Base-by-base conservation (phyloP, 2,797 vertebrate species). In the Catamblyrhynchus diadema region DNA sequence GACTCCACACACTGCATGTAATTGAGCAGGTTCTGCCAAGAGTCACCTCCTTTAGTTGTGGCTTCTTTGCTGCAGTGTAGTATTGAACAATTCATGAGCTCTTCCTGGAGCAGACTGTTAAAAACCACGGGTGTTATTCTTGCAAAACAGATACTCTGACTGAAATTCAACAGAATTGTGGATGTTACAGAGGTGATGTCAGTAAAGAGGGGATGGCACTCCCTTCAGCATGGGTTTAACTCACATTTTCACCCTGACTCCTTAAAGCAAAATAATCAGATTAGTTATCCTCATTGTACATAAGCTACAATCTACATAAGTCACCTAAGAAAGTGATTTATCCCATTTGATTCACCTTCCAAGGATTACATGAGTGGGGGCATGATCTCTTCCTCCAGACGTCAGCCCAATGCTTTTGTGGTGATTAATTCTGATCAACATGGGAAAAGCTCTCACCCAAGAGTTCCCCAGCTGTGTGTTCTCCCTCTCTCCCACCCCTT, bases 401-500 rank as follows among this genome's bases (percentile, higher is more conserved):
- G 16, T 28, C 80, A 81, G 65, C 20, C 62, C 57, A 72, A 3
- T 21, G 24, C 27, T 50, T 84, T 66, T n/a, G 54, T 2, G 5
- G 17, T 30, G 37, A 59, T 30, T 20, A 67, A 65, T 35, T 90
- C 39, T 21, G 27, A 18, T 28, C 21, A 42, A n/a, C 2, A 4
- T 1, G 7, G 37, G 24, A 65, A 42, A 82, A 51, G 32, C 33
- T 8, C 42, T 41, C n/a, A 3, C 23, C 44, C 70, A 66, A 12
- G 44, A 66, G 12, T 7, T 11, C 8, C 11, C 14, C 13, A 65
- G 51, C 35, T 32, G 27, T 15, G 32, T 50, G 32, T 7, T 50
- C 35, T 65, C 17, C 32, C 17, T 30, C 13, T 15, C 13, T 33
- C 27, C 20, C 0, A 0, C 8, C 14, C 21, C 21, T 21, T 17